Evolutionary conservation across 2,888 invertebrate genomes (phyloP), one percentile per base, ranked within the genome.

Genomic region (Pherbina coryleti): DNA sequence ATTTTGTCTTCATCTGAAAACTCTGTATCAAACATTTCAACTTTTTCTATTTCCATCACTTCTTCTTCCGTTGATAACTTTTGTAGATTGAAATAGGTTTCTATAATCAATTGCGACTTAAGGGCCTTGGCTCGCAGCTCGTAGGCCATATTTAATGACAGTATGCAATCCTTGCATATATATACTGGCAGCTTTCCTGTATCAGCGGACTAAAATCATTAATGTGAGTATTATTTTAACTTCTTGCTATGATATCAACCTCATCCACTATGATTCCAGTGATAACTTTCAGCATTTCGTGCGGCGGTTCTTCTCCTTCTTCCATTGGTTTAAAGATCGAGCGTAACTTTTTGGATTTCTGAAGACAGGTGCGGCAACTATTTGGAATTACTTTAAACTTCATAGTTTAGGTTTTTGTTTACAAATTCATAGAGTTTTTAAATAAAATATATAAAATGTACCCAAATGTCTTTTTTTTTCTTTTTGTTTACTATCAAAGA

Each of bases 61-160:
- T 49, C 7, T n/a, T 25, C 3, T 53, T 67, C 11, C 55, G 37
- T 8, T 75, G 28, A 28, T 28, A 74, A 19, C 17, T 25, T 64
- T n/a, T 64, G 49, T 53, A 53, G 64, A 53, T 70, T 83, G 31
- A 82, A 84, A 77, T 84, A 85, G 0, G 81, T 81, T 69, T 86
- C 83, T 17, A 88, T 84, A 19, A 87, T 83, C 9, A 81, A 78
- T 51, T 88, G 87, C 3, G 85, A 84, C 25, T 83, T 86, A 7
- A 88, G 57, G 0, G 88, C 89, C 80, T 85, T 86, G 60, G 82
- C 84, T 0, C 88, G 88, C 64, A 89, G 87, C 78, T 87, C 85
- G 75, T 82, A 89, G 1, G 88, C 88, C 85, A 89, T 84, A 74
- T 85, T 89, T 0, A 88, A 82, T 14, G 87, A 85, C 5, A 88